phyloP scores from a whole-genome alignment of 1,140 invertebrate genomes.

The Apis dorsata region DNA sequence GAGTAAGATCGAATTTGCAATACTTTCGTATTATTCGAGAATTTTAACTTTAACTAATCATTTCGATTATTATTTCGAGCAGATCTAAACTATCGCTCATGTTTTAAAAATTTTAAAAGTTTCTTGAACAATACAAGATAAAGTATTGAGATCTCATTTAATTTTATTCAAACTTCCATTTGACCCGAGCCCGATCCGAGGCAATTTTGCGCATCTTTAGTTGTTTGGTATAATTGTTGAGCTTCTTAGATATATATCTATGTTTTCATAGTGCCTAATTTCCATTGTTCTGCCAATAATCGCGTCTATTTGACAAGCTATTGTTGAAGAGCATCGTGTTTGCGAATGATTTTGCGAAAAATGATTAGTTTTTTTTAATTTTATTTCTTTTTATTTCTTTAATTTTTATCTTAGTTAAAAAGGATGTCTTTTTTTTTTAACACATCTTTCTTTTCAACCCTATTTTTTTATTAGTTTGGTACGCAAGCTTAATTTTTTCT shows the following conservation, averaged over 20 bases:
- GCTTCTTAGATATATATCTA: constrained; percentile 44
- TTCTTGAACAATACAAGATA: too few species aligned
- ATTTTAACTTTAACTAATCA: too few species aligned
- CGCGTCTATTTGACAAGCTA: not conserved
- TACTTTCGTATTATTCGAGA: too few species aligned
- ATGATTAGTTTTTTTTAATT: not conserved
- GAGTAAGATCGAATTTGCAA: too few species aligned
- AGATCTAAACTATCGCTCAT: too few species aligned
- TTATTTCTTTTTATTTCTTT: not conserved
- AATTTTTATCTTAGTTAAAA: not conserved
- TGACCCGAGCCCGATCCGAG: too few species aligned
- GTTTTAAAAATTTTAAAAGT: too few species aligned
- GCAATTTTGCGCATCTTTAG: too few species aligned
- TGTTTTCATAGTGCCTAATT: constrained; percentile 43
- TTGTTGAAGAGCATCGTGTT: constrained; percentile 30
- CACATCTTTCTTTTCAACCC: not conserved
- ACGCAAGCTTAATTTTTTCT: constrained; percentile 21
- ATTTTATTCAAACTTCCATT: too few species aligned
- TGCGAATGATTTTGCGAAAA: constrained; percentile 35
- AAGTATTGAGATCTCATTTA: too few species aligned
- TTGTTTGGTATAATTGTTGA: constrained; percentile 27
- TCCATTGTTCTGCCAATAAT: constrained; percentile 28
- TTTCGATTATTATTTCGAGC: too few species aligned
- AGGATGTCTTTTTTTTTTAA: not conserved
- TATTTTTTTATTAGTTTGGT: constrained; percentile 22